Base-by-base conservation (phyloP, 1,140 invertebrate genomes). In the Acyrthosiphon pisum region DNA sequence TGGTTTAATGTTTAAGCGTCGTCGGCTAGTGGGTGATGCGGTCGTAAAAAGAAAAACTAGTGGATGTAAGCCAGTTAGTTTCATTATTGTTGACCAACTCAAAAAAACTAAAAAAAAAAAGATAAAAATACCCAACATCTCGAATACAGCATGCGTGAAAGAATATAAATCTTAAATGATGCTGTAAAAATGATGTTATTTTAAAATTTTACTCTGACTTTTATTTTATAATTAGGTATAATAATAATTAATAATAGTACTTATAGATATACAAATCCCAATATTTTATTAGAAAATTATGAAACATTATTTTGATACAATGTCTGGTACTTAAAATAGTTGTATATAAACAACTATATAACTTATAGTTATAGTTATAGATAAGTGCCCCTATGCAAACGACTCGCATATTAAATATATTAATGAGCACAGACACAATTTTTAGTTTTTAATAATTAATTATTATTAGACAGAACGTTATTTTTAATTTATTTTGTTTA, bases 71-170 rank as follows among this genome's bases (percentile, higher is more conserved):
- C 60, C 60, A 76, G 60, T 76, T 76, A n/a, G 30, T 76, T 76
- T 76, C 60, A 76, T 76, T 76, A 76, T 76, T 76, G 14, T 18
- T n/a, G n/a, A n/a, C 30, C 60, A 76, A 76, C 30, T 76, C 30
- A 76, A 76, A 76, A 68, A 76, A 76, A n/a, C 30, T 76, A 76
- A 76, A 60, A 76, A 76, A 50, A 30, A 76, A 68, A 68, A 68
- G 60, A 68, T 68, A 68, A 68, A 68, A 68, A 68, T 68, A 68
- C 60, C 60, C 60, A 76, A 76, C 60, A 76, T 76, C n/a, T 76
- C 18, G 30, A 76, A 76, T 76, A 76, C 0, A 30, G 56, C 56
- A 60, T 76, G 60, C 60, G 14, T n/a, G 60, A n/a, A n/a, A 76
- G 60, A 76, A 76, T 76, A 76, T 76, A 76, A 76, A 76, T 76